Base-by-base conservation (phyloP, 2,797 vertebrate species). In the Phaenicophaeus curvirostris region DNA sequence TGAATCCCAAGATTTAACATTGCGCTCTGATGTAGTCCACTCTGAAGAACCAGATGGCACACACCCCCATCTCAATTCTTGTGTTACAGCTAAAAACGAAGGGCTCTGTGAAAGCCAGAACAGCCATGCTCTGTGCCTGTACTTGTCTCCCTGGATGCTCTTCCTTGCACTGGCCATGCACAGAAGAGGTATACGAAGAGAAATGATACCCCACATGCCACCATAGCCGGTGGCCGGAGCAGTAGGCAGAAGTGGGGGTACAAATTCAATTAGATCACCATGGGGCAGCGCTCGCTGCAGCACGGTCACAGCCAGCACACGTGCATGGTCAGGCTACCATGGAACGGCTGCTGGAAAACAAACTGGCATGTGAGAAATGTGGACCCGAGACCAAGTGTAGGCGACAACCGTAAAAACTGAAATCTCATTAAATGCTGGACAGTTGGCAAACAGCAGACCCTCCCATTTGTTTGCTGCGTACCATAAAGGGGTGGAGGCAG, bases 41-140 rank as follows among this genome's bases (percentile, higher is more conserved):
- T 37, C 63, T 51, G 33, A 54, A 63, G 46, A 75, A 53, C 6
- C 0, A 12, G 50, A 8, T 78, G 58, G 20, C 23, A 6, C 12
- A 33, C 2, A 6, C 41, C 44, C 50, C 33, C 30, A 14, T 23
- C 73, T 37, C 6, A 86, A 19, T 35, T 62, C 31, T 53, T 20
- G 13, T 4, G 8, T 11, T 44, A 25, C 0, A 1, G 8, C 20
- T 41, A 33, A 46, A 74, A 69, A 63, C 6, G 85, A 79, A 63
- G 24, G 11, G 42, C 17, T 54, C 31, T 16, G 8, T 7, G 11
- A 67, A 44, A 77, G 53, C 15, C 68, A 46, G 41, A 74, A 19
- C 37, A 21, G 0, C 13, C 8, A 1, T 0, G 1, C 27, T 55
- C 61, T 0, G 1, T 13, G 37, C 39, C 37, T 5, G 2, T 8